Evolutionary conservation across 1,140 invertebrate species (phyloP).

Genomic region (Dendrolimus punctatus): DNA sequence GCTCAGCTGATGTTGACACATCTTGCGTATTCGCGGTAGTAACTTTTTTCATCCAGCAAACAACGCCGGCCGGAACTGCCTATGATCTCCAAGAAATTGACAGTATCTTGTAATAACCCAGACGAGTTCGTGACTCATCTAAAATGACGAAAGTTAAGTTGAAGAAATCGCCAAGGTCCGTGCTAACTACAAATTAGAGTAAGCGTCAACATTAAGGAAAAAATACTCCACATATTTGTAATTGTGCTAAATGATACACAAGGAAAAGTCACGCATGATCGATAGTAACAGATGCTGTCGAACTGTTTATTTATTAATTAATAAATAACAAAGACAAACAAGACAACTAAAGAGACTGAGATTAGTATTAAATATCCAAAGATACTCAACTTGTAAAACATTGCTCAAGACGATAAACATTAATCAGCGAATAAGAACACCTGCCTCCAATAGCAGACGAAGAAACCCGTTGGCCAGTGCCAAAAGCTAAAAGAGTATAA

Average conservation of each 20-base stretch:
- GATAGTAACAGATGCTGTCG: too few species aligned
- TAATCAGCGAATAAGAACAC: slow-evolving; percentile 2
- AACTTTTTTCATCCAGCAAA: not conserved
- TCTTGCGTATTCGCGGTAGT: slow-evolving; percentile 19
- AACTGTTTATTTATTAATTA: slow-evolving; percentile 2
- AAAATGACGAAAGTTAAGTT: slow-evolving; percentile 71
- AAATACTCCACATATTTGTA: slow-evolving; percentile 30
- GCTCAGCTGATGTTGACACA: slow-evolving; percentile 57
- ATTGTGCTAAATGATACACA: slow-evolving; percentile 19
- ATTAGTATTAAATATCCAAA: slow-evolving; percentile 20
- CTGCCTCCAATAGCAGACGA: not conserved
- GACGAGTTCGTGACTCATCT: slow-evolving; percentile 49
- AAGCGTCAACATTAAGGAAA: slow-evolving; percentile 41
- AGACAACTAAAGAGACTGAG: slow-evolving; percentile 20
- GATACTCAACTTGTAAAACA: slow-evolving; percentile 16
- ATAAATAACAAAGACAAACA: not conserved
- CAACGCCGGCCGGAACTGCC: slow-evolving; percentile 17
- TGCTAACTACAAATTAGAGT: slow-evolving; percentile 31
- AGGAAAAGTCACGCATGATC: slow-evolving; percentile 7
- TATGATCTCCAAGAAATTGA: slow-evolving; percentile 35
- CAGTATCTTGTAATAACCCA: slow-evolving; percentile 21
- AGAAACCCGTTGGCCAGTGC: slow-evolving; percentile 4
- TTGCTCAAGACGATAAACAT: slow-evolving; percentile 11
- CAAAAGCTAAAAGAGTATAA: not conserved
- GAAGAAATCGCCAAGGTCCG: slow-evolving; percentile 44